These are phyloP conservation scores for Tragulus kanchil DNA, from an alignment of 2,113 vertebrate genomes.

Conservation along the genomic window DNA sequence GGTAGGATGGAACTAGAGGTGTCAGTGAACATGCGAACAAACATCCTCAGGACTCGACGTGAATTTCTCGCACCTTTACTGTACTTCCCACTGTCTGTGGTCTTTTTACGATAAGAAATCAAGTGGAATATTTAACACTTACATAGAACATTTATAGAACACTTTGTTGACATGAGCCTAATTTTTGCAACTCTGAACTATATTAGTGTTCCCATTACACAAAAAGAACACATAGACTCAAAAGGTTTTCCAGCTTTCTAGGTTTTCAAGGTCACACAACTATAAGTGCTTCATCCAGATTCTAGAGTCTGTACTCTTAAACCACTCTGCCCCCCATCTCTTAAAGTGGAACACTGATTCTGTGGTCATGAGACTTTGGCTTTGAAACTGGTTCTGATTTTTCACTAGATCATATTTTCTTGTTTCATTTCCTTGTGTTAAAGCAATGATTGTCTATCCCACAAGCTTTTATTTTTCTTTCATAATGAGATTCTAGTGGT, in stretches of 20 bases:
- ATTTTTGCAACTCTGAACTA: neutral
- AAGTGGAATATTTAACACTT: neutral
- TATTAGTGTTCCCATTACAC: neutral
- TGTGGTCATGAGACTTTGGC: neutral
- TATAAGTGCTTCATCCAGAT: neutral
- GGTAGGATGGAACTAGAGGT: rapidly evolving
- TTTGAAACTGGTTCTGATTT: neutral
- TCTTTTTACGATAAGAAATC: too few species aligned
- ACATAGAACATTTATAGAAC: neutral
- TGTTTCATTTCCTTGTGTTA: neutral
- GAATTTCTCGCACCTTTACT: neutral
- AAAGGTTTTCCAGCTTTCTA: neutral
- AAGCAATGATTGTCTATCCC: neutral
- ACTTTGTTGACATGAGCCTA: neutral
- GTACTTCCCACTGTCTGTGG: neutral
- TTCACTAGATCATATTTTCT: neutral
- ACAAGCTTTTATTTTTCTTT: neutral
- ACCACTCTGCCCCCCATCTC: rapidly evolving
- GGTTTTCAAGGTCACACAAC: neutral
- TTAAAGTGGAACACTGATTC: neutral
- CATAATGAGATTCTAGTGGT: neutral
- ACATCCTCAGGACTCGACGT: neutral
- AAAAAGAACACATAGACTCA: neutral
- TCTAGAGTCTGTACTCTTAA: neutral
- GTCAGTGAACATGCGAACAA: neutral